Conservation (phyloP, 37 sponge, comb jelly and placozoan species). For the Dysidea cf. avara region DNA sequence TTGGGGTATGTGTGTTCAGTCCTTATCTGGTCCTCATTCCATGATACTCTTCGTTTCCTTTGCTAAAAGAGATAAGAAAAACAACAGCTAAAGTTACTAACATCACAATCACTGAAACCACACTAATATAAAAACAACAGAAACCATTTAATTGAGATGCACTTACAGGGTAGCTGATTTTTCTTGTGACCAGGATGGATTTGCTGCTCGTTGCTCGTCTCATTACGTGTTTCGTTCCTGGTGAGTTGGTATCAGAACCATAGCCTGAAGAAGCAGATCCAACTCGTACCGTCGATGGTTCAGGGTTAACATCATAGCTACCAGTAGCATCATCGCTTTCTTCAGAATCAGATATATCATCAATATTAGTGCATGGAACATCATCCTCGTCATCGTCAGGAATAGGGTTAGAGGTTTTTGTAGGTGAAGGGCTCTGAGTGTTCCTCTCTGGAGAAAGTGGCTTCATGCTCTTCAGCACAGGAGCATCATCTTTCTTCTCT, state of each 20-base stretch:
- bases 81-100: too few species aligned
- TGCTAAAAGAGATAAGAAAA: not conserved
- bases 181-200: too few species aligned
- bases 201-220: too few species aligned
- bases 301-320: too few species aligned
- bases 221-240: too few species aligned
- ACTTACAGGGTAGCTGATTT: too few species aligned
- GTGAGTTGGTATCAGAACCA: too few species aligned
- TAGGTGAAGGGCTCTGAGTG: not conserved
- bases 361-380: constrained; percentile 18
- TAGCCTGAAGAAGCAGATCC: too few species aligned
- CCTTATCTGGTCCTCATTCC: constrained; percentile 39
- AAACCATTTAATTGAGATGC: too few species aligned
- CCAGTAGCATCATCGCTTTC: not conserved
- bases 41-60: constrained; percentile 50
- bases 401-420: not conserved
- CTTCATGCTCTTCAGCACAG: not conserved
- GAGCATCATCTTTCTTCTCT: constrained; percentile 3
- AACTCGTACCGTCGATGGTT: too few species aligned
- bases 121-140: too few species aligned
- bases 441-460: not conserved
- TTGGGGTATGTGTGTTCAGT: constrained; percentile 57
- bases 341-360: not conserved
- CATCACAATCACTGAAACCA: too few species aligned
- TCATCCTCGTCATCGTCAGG: constrained; percentile 17